Percentiles rank a stretch among this genome's conserved stretches.
These are phyloP conservation scores for Chalcosyrphus nemorum DNA, from an alignment of 2,888 invertebrate genomes.

Conservation along the genomic window DNA sequence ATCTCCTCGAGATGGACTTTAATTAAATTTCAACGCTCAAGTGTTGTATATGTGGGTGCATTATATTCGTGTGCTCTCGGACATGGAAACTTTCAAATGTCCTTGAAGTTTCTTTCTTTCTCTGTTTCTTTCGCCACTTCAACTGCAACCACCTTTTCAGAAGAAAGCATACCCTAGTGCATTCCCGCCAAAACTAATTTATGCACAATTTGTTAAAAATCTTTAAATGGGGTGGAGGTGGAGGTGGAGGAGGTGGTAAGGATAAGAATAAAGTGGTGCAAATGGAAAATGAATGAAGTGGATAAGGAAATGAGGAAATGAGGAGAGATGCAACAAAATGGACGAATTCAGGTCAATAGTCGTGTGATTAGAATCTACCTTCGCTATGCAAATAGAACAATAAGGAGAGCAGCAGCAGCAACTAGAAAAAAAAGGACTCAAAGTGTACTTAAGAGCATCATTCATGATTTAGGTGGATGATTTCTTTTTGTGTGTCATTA, in stretches of 20 bases:
- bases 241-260: background rate
- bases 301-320: background rate
- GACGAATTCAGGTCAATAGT: slow-evolving; percentile 59
- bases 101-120: slow-evolving; percentile 17
- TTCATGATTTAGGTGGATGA: slow-evolving; percentile 44
- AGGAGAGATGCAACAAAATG: slow-evolving; percentile 2
- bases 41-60: slow-evolving; percentile 34
- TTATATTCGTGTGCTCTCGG: background rate
- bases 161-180: background rate
- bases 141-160: slow-evolving; percentile 6
- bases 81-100: slow-evolving; percentile 15
- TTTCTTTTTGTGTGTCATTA: slow-evolving; percentile 6
- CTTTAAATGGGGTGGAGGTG: background rate
- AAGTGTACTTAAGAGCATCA: slow-evolving; percentile 41
- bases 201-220: slow-evolving; percentile 40
- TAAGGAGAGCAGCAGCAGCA: slow-evolving; percentile 1
- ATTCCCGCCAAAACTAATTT: slow-evolving; percentile 51
- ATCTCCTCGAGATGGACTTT: slow-evolving; percentile 54
- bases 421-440: slow-evolving; percentile 2
- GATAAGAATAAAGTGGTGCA: background rate
- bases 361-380: slow-evolving; percentile 62
- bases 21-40: slow-evolving; percentile 65
- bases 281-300: slow-evolving; percentile 4
- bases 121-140: slow-evolving; percentile 2
- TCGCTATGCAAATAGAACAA: slow-evolving; percentile 29